Base-by-base conservation (phyloP, 2,888 invertebrate genomes). In the Sphinx pinastri region DNA sequence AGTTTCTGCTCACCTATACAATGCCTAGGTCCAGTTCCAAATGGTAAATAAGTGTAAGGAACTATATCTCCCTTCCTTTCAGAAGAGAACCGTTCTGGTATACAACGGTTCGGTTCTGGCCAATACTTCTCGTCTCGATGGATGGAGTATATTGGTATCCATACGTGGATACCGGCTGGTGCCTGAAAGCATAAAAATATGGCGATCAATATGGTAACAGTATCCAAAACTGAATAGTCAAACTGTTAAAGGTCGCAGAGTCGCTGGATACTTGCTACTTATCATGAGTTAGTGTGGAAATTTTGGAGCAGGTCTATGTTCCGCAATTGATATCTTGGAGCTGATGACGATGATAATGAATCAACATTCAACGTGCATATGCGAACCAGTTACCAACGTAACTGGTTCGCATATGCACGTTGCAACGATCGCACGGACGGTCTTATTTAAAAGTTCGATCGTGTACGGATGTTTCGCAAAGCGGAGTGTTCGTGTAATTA, bases 21-120 rank as follows among this genome's bases (percentile, higher is more conserved):
- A 78, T 88, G 89, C 51, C 93, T 77, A 0, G 93, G 94, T 57
- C 93, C 93, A n/a, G 84, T 83, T 2, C 94, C 94, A 69, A 94
- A 94, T 0, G 93, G 92, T 71, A 93, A 74, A 67, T 91, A 94
- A 0, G 88, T 86, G 72, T 90, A 90, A 0, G 91, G 89, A 68
- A 84, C 77, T 19, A 90, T 88, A 10, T 84, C 70, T 1, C 82
- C 77, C 69, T 82, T 85, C 68, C 81, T 79, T 13, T 80, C 79
- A 13, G 86, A 76, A 6, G 86, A 76, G 80, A 88, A 88, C 3
- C 88, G 73, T 57, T 85, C 85, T 0, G 88, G 88, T 5, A 81
- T 76, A 68, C 80, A 87, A 5, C 52, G 58, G 72, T 84, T 72
- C 0, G 88, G 93, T 4, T 90, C 79, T 0, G 88, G 84, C 84